Percentiles rank a stretch among this genome's conserved stretches.
phyloP scores from a whole-genome alignment of 1,140 invertebrate genomes.

The Delia radicum region DNA sequence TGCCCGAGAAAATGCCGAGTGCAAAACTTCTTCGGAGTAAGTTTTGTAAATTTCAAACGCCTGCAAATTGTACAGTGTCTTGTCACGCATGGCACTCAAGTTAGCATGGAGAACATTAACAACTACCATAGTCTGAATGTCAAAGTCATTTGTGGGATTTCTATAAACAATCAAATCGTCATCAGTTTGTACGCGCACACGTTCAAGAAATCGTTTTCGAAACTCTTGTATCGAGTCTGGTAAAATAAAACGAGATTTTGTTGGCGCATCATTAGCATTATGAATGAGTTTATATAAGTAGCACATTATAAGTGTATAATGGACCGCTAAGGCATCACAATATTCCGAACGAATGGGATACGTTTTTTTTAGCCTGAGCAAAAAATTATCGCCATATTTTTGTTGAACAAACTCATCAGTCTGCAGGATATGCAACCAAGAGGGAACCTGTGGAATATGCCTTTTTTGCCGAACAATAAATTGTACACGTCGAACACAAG shows the following conservation, averaged over 20 bases:
- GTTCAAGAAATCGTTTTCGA: constrained; percentile 31
- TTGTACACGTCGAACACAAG: constrained; percentile 63
- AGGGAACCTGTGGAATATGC: constrained; percentile 40
- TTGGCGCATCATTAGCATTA: constrained; percentile 31
- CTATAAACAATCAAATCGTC: constrained; percentile 43
- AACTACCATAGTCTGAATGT: constrained; percentile 58
- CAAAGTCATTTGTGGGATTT: constrained; percentile 57
- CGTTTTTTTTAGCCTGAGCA: constrained; percentile 36
- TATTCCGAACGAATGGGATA: constrained; percentile 39
- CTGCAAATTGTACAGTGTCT: constrained; percentile 64
- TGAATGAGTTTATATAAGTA: constrained; percentile 37
- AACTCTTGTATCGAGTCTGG: constrained; percentile 43
- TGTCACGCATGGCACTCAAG: constrained; percentile 63
- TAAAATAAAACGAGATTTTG: constrained; percentile 31
- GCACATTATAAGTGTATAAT: constrained; percentile 41
- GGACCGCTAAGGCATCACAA: constrained; percentile 36
- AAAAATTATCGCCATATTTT: constrained; percentile 42
- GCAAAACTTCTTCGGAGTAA: constrained; percentile 65
- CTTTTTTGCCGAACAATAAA: constrained; percentile 42
- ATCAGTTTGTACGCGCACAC: constrained; percentile 31
- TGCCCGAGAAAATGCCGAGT: constrained; percentile 62
- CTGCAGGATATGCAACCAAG: constrained; percentile 48
- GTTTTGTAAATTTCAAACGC: constrained; percentile 72
- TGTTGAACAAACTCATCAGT: constrained; percentile 35
- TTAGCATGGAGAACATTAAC: constrained; percentile 64